Conservation (phyloP, 2,888 invertebrate genomes). For the Lasioglossum calceatum region DNA sequence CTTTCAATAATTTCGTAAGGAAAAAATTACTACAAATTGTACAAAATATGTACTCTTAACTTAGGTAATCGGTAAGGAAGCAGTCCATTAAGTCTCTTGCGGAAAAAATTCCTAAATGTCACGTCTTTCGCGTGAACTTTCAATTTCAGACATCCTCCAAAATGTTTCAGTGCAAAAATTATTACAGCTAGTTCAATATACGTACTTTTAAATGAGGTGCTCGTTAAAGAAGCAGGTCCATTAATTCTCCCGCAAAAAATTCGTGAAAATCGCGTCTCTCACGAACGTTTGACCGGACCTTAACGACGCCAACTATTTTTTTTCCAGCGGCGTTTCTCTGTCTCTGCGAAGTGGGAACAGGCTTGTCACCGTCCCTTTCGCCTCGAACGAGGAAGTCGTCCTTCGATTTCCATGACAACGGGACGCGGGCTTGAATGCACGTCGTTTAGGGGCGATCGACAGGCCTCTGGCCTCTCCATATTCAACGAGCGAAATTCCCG, state of each 20-base stretch:
- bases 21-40: neutral
- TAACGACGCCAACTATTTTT: conserved; percentile 45
- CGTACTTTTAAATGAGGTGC: neutral
- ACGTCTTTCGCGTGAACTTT: too few species aligned
- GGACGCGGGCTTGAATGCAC: conserved; percentile 64
- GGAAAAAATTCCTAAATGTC: too few species aligned
- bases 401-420: conserved; percentile 77
- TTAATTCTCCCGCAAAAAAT: neutral
- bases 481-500: conserved; percentile 76
- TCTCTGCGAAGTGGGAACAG: neutral
- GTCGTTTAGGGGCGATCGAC: conserved; percentile 80
- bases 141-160: neutral
- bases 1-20: neutral
- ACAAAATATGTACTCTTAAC: too few species aligned
- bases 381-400: conserved; percentile 59
- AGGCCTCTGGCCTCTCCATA: conserved; percentile 77
- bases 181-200: neutral
- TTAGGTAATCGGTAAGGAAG: too few species aligned
- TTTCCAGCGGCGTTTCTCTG: neutral
- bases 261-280: neutral
- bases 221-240: neutral
- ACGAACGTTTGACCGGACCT: neutral
- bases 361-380: conserved; percentile 5
- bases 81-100: too few species aligned
- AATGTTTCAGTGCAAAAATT: neutral